phyloP scores from a whole-genome alignment of 2,888 invertebrate genomes.

The Latrodectus hesperus region DNA sequence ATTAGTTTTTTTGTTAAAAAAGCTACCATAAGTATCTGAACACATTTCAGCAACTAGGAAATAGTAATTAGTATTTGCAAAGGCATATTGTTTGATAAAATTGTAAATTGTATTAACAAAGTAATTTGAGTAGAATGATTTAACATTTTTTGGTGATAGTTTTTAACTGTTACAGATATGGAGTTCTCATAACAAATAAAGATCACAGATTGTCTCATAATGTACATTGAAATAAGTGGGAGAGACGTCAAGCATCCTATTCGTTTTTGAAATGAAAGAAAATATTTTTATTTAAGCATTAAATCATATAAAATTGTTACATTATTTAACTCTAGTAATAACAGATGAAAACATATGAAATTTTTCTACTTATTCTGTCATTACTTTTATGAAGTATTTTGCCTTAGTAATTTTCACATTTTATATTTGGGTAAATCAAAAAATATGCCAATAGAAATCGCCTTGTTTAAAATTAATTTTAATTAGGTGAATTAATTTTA shows the following conservation, averaged over 20 bases:
- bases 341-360: too few species aligned
- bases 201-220: conserved; percentile 65
- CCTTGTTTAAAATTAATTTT: too few species aligned
- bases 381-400: too few species aligned
- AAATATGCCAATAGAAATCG: too few species aligned
- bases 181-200: conserved; percentile 47
- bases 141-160: conserved; percentile 46
- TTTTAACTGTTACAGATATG: conserved; percentile 49
- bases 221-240: conserved; percentile 57
- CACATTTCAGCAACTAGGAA: conserved; percentile 68
- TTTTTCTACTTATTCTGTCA: too few species aligned
- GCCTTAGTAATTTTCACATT: too few species aligned
- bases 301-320: too few species aligned
- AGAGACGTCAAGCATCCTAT: conserved; percentile 25
- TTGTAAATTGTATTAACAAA: conserved; percentile 60
- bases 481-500: too few species aligned
- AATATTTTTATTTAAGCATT: too few species aligned
- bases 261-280: not conserved
- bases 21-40: conserved; percentile 58
- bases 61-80: conserved; percentile 61
- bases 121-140: conserved; percentile 46
- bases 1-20: conserved; percentile 20
- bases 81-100: conserved; percentile 67
- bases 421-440: too few species aligned
- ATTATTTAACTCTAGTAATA: too few species aligned